These are phyloP conservation scores for Venustoraphidia nigricollis DNA, from an alignment of 2,888 invertebrate species.

Conservation along the genomic window DNA sequence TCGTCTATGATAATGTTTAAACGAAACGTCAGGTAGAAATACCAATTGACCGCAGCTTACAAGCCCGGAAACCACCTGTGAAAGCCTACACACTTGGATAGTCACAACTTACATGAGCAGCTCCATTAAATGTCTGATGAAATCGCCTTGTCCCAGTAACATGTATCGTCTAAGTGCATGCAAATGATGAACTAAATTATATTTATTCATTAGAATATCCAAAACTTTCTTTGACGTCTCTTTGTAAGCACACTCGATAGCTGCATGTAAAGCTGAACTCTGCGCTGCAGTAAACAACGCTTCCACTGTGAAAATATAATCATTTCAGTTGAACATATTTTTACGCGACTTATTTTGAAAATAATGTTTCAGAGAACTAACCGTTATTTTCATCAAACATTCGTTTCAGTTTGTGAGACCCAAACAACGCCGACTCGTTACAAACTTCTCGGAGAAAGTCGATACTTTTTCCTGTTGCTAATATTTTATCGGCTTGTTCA, in stretches of 20 bases:
- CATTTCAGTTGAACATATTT: neutral
- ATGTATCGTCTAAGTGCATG: conserved; percentile 82
- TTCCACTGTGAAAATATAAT: conserved; percentile 29
- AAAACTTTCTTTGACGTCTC: conserved; percentile 77
- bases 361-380: conserved; percentile 9
- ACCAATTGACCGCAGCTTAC: no score
- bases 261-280: conserved; percentile 60
- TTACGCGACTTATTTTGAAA: neutral
- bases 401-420: conserved; percentile 37
- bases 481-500: conserved; percentile 74
- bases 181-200: conserved; percentile 79
- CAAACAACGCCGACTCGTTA: conserved; percentile 56
- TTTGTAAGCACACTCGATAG: conserved; percentile 70
- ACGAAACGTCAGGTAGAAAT: no score
- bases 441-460: conserved; percentile 89
- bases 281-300: conserved; percentile 52
- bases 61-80: no score
- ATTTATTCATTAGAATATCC: conserved; percentile 72
- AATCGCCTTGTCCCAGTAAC: conserved; percentile 90
- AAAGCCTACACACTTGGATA: no score
- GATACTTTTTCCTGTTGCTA: conserved; percentile 89
- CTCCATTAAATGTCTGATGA: conserved; percentile 86
- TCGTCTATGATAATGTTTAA: no score
- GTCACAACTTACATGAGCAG: conserved; percentile 57
- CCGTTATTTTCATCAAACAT: conserved; percentile 30